Evolutionary conservation across 2,888 invertebrate species (phyloP), one percentile per base, ranked within the genome.

Genomic region (Sacculina carcini): DNA sequence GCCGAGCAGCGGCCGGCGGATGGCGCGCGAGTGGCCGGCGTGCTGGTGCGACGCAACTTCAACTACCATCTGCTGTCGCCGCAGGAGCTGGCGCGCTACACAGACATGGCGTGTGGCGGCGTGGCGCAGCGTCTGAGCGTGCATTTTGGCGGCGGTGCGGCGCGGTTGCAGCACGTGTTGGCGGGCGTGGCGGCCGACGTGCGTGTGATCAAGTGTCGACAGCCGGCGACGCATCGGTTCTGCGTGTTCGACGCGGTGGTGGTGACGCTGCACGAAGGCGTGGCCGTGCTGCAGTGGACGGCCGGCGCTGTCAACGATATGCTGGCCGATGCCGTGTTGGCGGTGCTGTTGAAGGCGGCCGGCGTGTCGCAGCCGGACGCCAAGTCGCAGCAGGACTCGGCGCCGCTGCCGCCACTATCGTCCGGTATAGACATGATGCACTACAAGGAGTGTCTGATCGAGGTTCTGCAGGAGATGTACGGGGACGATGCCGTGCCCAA

Each of bases 291-390:
- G 10, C 67, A 81, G 74, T 98, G 96, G 96, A 71, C 78, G 42
- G 87, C 92, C 7, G 84, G 81, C 62, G 92, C 96, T 1, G 80
- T 92, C 44, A 81, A 87, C 62, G 96, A 98, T 67, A 94, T 96
- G 89, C 96, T 81, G 67, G 94, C 96, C 28, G 96, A 98, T 69
- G 83, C 94, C 28, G 79, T 90, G 28, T 71, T 92, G 51, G 82
- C 85, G 0, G 86, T 81, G 40, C 72, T 92, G 36, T 71, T 96
- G 59, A 79, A 84, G 64, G 85, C 58, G 2, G 55, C 56, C 40
- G 53, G 56, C 16, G 48, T 58, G 7, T 55, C 56, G 6, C 39
- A 28, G 9, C 48, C 52, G 5, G n/a, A n/a, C n/a, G n/a, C n/a
- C n/a, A 12, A 23, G 19, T 46, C 21, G 9, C 23, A 28, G 9